Percentiles rank a stretch among this genome's conserved stretches.
Evolutionary conservation across 2,113 vertebrate genomes (phyloP).

Genomic region (Anhinga anhinga): DNA sequence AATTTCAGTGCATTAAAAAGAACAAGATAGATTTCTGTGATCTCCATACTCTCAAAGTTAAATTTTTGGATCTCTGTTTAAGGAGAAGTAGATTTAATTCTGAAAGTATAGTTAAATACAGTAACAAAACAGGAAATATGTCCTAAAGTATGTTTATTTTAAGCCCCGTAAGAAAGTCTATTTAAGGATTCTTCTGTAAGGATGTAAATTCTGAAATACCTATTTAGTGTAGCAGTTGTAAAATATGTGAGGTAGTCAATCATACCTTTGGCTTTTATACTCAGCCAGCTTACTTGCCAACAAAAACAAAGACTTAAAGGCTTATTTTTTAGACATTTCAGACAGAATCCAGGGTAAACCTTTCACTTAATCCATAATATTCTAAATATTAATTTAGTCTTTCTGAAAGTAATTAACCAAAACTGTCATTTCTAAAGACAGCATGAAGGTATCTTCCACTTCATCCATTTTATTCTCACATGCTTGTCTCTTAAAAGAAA

Average conservation of each 20-base stretch:
- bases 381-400: neutral
- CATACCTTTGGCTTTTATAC: conserved; percentile 41
- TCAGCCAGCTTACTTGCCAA: conserved; percentile 35
- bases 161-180: neutral
- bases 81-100: neutral
- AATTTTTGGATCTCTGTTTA: neutral
- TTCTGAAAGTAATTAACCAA: neutral
- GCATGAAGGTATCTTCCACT: neutral
- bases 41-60: neutral
- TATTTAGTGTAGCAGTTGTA: conserved; percentile 42
- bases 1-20: neutral
- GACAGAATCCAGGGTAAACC: conserved; percentile 22
- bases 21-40: neutral
- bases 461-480: neutral
- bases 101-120: neutral
- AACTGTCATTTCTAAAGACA: neutral
- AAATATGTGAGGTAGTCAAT: conserved; percentile 47
- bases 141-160: conserved; percentile 17
- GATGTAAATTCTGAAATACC: conserved; percentile 37
- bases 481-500: neutral
- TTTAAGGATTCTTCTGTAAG: conserved; percentile 38
- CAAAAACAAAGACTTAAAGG: conserved; percentile 49
- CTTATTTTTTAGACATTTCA: conserved; percentile 40
- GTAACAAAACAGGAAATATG: conserved; percentile 27
- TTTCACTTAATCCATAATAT: conserved; percentile 22